Evolutionary conservation across 2,888 invertebrate genomes (phyloP).

Genomic region (Eueremaeus valkanovi): DNA sequence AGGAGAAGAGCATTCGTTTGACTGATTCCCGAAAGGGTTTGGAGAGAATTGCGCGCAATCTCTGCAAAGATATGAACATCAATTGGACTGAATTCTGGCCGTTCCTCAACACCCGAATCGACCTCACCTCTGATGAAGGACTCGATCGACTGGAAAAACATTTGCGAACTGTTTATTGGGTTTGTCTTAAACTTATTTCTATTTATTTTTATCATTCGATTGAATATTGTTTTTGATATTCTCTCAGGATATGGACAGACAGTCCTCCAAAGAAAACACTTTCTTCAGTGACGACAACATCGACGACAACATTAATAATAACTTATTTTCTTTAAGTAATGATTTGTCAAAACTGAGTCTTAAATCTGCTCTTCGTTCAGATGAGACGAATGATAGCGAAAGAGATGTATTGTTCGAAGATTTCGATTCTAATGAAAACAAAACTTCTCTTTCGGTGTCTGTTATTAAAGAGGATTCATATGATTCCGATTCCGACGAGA

Average conservation of each 20-base stretch:
- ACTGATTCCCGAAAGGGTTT: slow-evolving; percentile 78
- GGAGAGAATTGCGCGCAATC: slow-evolving; percentile 72
- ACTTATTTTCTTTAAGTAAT: background rate
- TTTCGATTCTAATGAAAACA: background rate
- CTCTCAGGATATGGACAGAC: background rate
- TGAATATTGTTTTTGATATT: background rate
- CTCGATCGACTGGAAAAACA: slow-evolving; percentile 69
- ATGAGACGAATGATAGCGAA: background rate
- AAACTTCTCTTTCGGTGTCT: background rate
- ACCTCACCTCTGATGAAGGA: slow-evolving; percentile 70
- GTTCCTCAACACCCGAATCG: slow-evolving; percentile 74
- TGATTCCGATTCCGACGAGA: slow-evolving; percentile 9
- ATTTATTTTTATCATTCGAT: too few species aligned
- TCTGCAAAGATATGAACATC: slow-evolving; percentile 62
- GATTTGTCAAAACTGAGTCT: background rate
- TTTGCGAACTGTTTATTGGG: slow-evolving; percentile 56
- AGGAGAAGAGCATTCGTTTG: slow-evolving; percentile 51
- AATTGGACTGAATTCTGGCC: slow-evolving; percentile 92
- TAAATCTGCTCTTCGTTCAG: background rate
- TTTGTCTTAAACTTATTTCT: background rate
- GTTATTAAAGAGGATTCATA: background rate
- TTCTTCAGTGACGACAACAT: background rate
- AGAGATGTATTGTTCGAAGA: background rate
- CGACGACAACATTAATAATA: background rate
- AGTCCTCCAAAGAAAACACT: background rate